Conservation (phyloP, 2,888 invertebrate species). For the Tanytarsus gracilentus region DNA sequence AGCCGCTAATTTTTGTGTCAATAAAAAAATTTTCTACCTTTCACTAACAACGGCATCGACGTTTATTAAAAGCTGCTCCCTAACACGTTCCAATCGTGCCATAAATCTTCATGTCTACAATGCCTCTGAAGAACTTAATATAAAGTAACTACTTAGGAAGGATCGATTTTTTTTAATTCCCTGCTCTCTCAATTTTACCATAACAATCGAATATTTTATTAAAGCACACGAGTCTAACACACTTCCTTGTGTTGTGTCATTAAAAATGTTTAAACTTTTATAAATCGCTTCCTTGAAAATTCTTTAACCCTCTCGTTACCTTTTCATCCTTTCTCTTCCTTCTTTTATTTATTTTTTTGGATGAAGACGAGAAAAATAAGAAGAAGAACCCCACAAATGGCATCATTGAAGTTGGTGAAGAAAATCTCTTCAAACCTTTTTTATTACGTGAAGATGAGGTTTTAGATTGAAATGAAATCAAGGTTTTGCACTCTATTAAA, state of each 20-base stretch:
- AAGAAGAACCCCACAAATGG: background rate
- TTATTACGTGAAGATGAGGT: too few species aligned
- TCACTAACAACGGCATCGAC: too few species aligned
- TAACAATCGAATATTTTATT: conserved; percentile 29
- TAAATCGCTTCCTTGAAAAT: conserved; percentile 26
- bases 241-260: conserved; percentile 27
- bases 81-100: background rate
- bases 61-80: background rate
- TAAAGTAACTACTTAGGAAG: background rate
- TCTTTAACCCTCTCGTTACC: too few species aligned
- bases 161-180: background rate
- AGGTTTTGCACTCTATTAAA: conserved; percentile 4
- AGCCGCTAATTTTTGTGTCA: too few species aligned
- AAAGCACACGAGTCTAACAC: conserved; percentile 26
- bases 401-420: conserved; percentile 20
- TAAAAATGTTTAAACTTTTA: conserved; percentile 25
- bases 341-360: background rate
- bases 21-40: too few species aligned
- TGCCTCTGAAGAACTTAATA: conserved; percentile 7
- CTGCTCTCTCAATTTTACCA: conserved; percentile 17
- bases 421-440: conserved; percentile 22
- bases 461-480: conserved; percentile 24
- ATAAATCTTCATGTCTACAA: conserved; percentile 26
- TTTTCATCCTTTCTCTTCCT: conserved; percentile 12
- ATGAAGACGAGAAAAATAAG: conserved; percentile 3